These are phyloP conservation scores for Anser cygnoides DNA, from an alignment of 2,113 vertebrate genomes.

Conservation along the genomic window DNA sequence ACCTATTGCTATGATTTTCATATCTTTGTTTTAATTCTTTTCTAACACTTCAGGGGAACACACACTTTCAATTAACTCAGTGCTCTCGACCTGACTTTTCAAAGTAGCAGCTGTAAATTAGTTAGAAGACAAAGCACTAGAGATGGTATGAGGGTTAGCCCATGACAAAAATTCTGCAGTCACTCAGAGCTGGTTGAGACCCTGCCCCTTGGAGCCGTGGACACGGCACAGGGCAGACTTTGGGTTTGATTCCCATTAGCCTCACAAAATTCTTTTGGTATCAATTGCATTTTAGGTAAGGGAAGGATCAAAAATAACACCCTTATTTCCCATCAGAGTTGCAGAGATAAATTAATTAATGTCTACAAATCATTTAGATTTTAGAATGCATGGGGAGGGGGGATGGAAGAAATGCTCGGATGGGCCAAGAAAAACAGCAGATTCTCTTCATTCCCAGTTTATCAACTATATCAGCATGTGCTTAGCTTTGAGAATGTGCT, in stretches of 20 bases:
- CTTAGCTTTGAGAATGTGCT: not conserved
- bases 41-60: not conserved
- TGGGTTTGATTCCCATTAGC: not conserved
- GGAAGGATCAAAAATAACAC: not conserved
- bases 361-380: not conserved
- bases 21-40: conserved; percentile 47
- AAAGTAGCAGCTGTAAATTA: not conserved
- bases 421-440: not conserved
- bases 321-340: not conserved
- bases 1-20: conserved; percentile 4
- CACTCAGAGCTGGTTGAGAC: not conserved
- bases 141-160: not conserved
- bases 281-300: not conserved
- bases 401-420: not conserved
- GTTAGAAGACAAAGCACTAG: not conserved
- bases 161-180: not conserved
- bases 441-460: not conserved
- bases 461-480: accelerated
- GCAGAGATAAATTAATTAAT: not conserved
- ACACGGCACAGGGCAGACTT: not conserved
- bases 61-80: not conserved
- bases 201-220: not conserved
- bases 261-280: not conserved
- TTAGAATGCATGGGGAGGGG: not conserved
- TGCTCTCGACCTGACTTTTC: not conserved